Evolutionary conservation across 2,888 invertebrate genomes (phyloP).

Genomic region (Saturnia pavonia): DNA sequence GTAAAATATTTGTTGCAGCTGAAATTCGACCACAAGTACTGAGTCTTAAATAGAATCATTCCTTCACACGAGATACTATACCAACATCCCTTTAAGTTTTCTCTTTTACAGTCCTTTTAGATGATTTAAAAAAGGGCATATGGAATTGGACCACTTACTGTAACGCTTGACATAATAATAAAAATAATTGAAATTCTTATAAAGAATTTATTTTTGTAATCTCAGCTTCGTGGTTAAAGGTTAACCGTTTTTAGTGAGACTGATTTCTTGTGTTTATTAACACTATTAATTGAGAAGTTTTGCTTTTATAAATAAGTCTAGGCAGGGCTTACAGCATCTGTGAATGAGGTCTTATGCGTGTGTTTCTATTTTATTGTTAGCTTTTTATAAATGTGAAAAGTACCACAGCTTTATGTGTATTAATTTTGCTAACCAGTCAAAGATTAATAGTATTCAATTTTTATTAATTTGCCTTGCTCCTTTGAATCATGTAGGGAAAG

Average conservation of each 20-base stretch:
- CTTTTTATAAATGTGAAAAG: background rate
- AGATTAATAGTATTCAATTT: background rate
- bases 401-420: background rate
- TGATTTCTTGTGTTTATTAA: no score
- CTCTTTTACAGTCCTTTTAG: background rate
- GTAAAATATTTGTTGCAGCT: conserved; percentile 93
- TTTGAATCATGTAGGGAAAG: background rate
- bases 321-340: background rate
- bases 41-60: conserved; percentile 29
- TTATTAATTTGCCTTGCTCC: background rate
- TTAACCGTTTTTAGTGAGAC: background rate
- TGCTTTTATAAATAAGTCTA: background rate
- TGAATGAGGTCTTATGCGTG: background rate
- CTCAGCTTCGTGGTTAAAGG: background rate
- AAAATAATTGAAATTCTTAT: background rate
- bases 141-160: no score
- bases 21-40: conserved; percentile 91
- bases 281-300: background rate
- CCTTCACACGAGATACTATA: conserved; percentile 20
- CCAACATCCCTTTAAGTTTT: background rate
- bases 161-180: background rate
- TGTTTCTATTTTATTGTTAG: conserved; percentile 2
- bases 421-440: background rate
- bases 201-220: background rate
- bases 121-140: no score